These are phyloP conservation scores for Buceros bicornis DNA, from an alignment of 2,797 vertebrate genomes.

Conservation along the genomic window DNA sequence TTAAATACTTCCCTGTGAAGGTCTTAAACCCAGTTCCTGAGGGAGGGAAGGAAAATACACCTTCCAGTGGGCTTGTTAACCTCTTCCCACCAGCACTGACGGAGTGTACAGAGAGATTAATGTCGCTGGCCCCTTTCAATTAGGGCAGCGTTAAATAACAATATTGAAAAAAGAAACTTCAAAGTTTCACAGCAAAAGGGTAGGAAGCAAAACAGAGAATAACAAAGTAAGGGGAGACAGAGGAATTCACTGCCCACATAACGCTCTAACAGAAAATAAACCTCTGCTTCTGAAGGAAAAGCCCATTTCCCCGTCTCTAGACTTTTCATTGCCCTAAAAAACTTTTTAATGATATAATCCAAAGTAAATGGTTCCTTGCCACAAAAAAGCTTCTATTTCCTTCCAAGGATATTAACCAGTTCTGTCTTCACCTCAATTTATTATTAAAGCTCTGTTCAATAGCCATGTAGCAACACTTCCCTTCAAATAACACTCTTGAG, in stretches of 20 bases:
- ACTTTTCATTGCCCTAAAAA: background rate
- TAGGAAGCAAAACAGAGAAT: background rate
- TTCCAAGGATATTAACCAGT: slow-evolving; percentile 60
- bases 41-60: slow-evolving; percentile 3
- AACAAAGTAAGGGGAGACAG: slow-evolving; percentile 12
- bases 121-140: background rate
- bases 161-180: background rate
- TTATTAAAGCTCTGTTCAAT: slow-evolving; percentile 53
- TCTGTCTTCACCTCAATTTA: slow-evolving; percentile 52
- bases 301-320: slow-evolving; percentile 14
- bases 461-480: background rate
- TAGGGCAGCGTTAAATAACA: background rate
- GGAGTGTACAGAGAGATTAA: background rate
- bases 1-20: slow-evolving; percentile 52
- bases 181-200: background rate
- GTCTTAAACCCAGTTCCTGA: slow-evolving; percentile 13
- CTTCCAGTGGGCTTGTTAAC: slow-evolving; percentile 11
- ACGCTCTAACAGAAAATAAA: slow-evolving; percentile 21
- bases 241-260: slow-evolving; percentile 39
- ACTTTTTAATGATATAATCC: slow-evolving; percentile 22
- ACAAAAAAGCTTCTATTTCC: slow-evolving; percentile 57
- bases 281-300: slow-evolving; percentile 24
- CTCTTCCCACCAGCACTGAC: slow-evolving; percentile 11
- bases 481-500: background rate
- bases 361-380: slow-evolving; percentile 63